Evolutionary conservation across 37 sponge, comb jelly and placozoan species (phyloP).

Genomic region (Geodia barretti): DNA sequence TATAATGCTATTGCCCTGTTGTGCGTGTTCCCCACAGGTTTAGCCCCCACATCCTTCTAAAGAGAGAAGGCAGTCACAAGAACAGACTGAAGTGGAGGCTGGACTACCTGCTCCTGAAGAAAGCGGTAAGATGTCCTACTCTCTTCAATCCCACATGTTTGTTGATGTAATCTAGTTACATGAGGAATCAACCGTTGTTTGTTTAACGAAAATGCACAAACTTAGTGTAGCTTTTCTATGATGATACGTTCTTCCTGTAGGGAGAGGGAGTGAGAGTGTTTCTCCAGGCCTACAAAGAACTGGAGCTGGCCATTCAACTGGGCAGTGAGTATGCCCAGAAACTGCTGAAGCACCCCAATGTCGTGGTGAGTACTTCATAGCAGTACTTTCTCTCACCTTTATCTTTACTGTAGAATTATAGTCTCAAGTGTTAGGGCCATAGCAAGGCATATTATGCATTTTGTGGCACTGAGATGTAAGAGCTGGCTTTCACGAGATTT

Average conservation of each 20-base stretch:
- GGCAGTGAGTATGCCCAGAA: constrained; percentile 35
- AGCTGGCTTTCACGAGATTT: too few species aligned
- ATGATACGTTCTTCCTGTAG: background rate
- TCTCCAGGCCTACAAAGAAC: constrained; percentile 61
- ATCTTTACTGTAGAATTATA: too few species aligned
- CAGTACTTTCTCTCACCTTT: too few species aligned
- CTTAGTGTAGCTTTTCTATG: too few species aligned
- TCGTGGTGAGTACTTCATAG: constrained; percentile 56
- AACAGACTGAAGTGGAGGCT: constrained; percentile 42
- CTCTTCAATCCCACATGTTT: too few species aligned
- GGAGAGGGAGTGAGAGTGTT: constrained; percentile 57
- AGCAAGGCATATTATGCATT: too few species aligned
- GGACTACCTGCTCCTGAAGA: constrained; percentile 51
- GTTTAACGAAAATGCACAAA: background rate
- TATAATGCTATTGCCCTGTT: background rate
- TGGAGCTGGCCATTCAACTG: constrained; percentile 14
- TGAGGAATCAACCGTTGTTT: too few species aligned
- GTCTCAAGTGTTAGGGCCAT: too few species aligned
- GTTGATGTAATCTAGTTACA: too few species aligned
- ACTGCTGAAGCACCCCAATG: constrained; percentile 45
- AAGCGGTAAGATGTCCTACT: constrained; percentile 73
- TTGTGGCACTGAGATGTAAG: too few species aligned
- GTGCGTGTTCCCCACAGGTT: constrained; percentile 14
- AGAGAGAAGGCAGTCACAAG: constrained; percentile 13
- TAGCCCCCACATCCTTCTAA: constrained; percentile 57